phyloP scores from a whole-genome alignment of 2,797 vertebrate genomes.

The Nothura maculosa region DNA sequence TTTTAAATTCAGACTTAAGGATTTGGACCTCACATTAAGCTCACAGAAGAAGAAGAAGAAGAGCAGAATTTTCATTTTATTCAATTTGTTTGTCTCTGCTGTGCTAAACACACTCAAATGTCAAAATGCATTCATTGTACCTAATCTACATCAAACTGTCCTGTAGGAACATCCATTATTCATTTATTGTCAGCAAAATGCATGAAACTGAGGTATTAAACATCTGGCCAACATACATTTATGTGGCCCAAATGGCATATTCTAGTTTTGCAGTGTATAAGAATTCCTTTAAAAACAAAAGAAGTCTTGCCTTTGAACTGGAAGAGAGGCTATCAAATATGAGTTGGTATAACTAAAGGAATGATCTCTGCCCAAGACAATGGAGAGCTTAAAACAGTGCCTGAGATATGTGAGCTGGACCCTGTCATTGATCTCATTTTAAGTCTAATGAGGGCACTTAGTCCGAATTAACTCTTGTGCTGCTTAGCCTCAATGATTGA shows the following conservation, averaged over 20 bases:
- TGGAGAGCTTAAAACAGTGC: not conserved
- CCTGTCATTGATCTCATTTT: not conserved
- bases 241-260: constrained; percentile 63
- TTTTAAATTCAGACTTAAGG: not conserved
- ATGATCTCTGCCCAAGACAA: not conserved
- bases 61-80: constrained; percentile 24
- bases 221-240: constrained; percentile 62
- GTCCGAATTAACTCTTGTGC: not conserved
- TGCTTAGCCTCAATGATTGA: not conserved
- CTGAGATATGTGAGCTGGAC: not conserved
- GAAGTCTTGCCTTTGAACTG: not conserved
- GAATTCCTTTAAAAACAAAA: constrained; percentile 40
- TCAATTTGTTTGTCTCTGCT: constrained; percentile 5
- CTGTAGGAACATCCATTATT: constrained; percentile 53
- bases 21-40: constrained; percentile 2
- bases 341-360: not conserved
- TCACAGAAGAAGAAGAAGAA: constrained; percentile 49
- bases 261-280: constrained; percentile 11
- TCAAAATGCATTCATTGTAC: constrained; percentile 43
- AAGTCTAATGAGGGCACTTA: constrained; percentile 26
- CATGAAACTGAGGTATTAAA: constrained; percentile 53
- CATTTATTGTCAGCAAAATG: constrained; percentile 60
- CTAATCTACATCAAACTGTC: constrained; percentile 52
- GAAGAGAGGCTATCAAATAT: not conserved
- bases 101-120: not conserved